Conservation (phyloP, 1,140 invertebrate species). For the Drosophila kikkawai region DNA sequence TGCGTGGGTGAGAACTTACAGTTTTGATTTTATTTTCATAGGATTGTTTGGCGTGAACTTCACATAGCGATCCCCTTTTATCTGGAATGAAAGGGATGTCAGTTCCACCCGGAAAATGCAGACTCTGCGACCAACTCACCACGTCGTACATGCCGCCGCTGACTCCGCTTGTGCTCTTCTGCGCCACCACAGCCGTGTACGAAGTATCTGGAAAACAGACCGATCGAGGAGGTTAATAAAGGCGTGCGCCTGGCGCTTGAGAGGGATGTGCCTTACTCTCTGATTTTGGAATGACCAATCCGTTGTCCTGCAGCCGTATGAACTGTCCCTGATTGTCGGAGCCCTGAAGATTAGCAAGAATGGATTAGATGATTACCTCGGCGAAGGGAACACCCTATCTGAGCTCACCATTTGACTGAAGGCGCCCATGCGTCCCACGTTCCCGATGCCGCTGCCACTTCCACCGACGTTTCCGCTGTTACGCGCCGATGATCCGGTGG, state of each 20-base stretch:
- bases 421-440: constrained; percentile 71
- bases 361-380: neutral
- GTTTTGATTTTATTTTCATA: constrained; percentile 79
- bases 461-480: constrained; percentile 50
- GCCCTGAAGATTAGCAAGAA: constrained; percentile 28
- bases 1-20: constrained; percentile 51
- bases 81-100: constrained; percentile 14
- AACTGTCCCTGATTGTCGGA: constrained; percentile 74
- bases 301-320: constrained; percentile 72
- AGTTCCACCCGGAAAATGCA: neutral
- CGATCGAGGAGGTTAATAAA: neutral
- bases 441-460: constrained; percentile 48
- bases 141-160: constrained; percentile 47
- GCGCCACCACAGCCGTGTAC: constrained; percentile 66
- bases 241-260: neutral
- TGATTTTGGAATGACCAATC: constrained; percentile 70
- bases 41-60: constrained; percentile 74
- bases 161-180: constrained; percentile 48
- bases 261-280: constrained; percentile 62
- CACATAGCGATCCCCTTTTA: constrained; percentile 66
- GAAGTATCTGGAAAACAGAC: constrained; percentile 55
- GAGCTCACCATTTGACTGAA: constrained; percentile 76
- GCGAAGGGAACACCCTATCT: neutral
- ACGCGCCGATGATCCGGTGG: constrained; percentile 57
- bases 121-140: constrained; percentile 35